Evolutionary conservation across 2,888 invertebrate species (phyloP), one percentile per base, ranked within the genome.

Genomic region (Aricia artaxerxes): DNA sequence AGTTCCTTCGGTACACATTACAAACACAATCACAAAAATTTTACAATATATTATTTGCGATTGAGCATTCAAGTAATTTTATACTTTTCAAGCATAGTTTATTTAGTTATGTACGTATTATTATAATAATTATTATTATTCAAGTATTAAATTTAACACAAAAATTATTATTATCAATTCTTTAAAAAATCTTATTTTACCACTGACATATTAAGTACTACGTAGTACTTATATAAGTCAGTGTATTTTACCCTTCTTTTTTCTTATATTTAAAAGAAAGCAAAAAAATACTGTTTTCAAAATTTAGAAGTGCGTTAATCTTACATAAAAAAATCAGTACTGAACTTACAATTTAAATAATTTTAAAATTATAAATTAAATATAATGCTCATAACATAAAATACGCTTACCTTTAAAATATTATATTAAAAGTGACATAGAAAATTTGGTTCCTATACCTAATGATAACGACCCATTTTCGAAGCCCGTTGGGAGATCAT

Each of bases 341-440:
- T 88, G 86, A 87, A 88, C 90, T 89, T 90, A 90, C 88, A 88
- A 89, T 87, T 88, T 89, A 92, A 60, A 89, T 87, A 87, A 88
- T 87, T 89, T 85, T 90, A 69, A 69, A 86, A 86, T 89, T 91
- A 92, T 90, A 92, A 93, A 92, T 90, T 91, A 93, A 92, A 92
- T 88, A 90, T 91, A 92, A 92, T 93, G 92, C 92, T 92, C 91
- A 88, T 92, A 92, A 91, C 91, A 88, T 92, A 92, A 91, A 92
- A 92, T 93, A 92, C 90, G 89, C 92, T 91, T 91, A 90, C 87
- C 86, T 87, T 86, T 88, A 89, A 90, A 90, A 89, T 89, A 87
- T 86, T 89, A 87, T 86, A 87, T 91, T 91, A 90, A 91, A 92
- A 93, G 90, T 94, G 93, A 93, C 93, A 90, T 94, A 94, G 92